Base-by-base conservation (phyloP, 1,140 invertebrate species). In the Anoplophora glabripennis region DNA sequence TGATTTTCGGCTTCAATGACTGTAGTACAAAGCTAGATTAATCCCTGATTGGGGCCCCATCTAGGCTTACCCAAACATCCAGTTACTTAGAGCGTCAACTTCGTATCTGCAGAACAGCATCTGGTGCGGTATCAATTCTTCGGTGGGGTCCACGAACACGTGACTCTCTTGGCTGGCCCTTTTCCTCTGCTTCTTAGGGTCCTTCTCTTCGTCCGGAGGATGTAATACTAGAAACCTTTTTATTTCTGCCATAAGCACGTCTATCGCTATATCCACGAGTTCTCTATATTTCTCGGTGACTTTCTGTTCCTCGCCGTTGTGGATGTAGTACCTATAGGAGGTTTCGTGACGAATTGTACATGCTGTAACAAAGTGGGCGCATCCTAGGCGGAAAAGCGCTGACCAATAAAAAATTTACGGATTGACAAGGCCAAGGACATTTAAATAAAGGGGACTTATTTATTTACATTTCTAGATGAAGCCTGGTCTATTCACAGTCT, bases 51-150 rank as follows among this genome's bases (percentile, higher is more conserved):
- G n/a, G n/a, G n/a, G n/a, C n/a, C n/a, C n/a, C n/a, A n/a, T n/a
- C n/a, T n/a, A 40, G 35, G 36, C 21, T 11, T 45, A 65, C 63
- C 66, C 66, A 47, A 68, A 68, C 51, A 59, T 59, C 66, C 66
- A 68, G 44, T 68, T 68, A 18, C 55, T 65, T 7, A 65, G 46
- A 18, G 66, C 66, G 11, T 55, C 66, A 3, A 68, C 64, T 52
- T 68, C 57, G 48, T 44, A 68, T 38, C 57, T 46, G 17, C 57
- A 65, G 38, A 49, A 55, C 18, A 57, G 15, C 41, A 65, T 63
- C 14, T 65, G 66, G 42, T 59, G 56, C 7, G 63, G 63, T 28
- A 65, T 54, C n/a, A 63, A 14, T 14, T 49, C 21, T 9, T 65
- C 63, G 10, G 12, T 46, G 0, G 47, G 38, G 18, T 65, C 42